Evolutionary conservation across 2,797 vertebrate species (phyloP).

Genomic region (Manis javanica): DNA sequence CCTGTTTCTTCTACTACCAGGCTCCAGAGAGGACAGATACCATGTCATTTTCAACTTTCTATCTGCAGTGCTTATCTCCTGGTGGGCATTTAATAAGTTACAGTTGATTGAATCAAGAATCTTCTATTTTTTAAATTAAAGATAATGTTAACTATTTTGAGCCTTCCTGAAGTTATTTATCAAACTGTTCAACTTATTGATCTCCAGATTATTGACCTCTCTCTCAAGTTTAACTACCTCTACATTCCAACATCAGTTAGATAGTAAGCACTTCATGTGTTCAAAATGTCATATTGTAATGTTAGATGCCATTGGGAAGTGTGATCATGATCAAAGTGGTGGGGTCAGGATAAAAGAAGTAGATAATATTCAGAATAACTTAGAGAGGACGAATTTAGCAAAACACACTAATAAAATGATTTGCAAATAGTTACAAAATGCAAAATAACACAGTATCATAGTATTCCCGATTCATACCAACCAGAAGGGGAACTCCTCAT

Average conservation of each 20-base stretch:
- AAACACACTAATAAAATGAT: slow-evolving; percentile 23
- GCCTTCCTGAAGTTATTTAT: not conserved
- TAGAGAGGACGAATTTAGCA: slow-evolving; percentile 44
- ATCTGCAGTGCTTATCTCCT: not conserved
- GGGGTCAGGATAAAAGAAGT: not conserved
- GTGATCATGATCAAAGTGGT: not conserved
- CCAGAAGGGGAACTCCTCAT: not conserved
- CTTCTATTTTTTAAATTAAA: not conserved
- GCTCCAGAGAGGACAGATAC: not conserved
- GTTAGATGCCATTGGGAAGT: not conserved
- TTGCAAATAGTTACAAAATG: slow-evolving; percentile 5
- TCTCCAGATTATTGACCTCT: not conserved
- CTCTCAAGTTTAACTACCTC: slow-evolving; percentile 10
- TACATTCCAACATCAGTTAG: not conserved
- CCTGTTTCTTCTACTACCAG: not conserved
- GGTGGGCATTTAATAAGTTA: not conserved
- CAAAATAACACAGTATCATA: not conserved
- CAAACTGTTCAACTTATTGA: not conserved
- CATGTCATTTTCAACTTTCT: not conserved
- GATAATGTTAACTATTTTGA: slow-evolving; percentile 48
- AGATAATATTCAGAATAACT: slow-evolving; percentile 42
- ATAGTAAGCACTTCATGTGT: not conserved
- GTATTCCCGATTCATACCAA: not conserved
- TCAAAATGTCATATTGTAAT: not conserved
- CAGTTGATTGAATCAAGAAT: not conserved